Evolutionary conservation across 2,113 vertebrate genomes (phyloP), one percentile per base, ranked within the genome.

Genomic region (Leptosomus discolor): DNA sequence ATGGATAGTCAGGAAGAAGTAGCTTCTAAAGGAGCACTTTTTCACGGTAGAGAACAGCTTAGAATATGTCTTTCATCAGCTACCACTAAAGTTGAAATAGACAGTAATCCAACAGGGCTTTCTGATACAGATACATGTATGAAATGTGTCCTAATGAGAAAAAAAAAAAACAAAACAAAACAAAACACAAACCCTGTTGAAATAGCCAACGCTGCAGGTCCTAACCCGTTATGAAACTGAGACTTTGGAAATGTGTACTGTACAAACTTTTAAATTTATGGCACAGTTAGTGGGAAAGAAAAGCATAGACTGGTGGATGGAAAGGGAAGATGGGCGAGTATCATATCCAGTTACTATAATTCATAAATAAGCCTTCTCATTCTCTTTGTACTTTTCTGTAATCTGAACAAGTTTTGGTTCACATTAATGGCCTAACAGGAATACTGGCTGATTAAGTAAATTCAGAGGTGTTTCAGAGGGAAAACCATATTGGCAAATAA

Each of bases 341-440:
- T 68, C 0, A 23, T 65, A 90, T 90, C 58, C 21, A 48, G 16
- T 75, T 92, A n/a, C 27, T 70, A 3, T 67, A n/a, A 46, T 29
- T 95, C 8, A 13, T 73, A 79, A 57, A 27, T 36, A 61, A 58
- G 6, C 24, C 5, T 2, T 54, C 32, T 85, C 6, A 9, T 70
- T 85, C 19, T 74, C 23, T 65, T 50, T 57, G 19, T 61, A 23
- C 9, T 83, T 63, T 84, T 80, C 30, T 50, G 5, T 73, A 63
- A 56, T 26, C 32, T 4, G 6, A 58, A 65, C 14, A 12, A 5
- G 0, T 21, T 79, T 95, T 82, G 32, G 12, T 69, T 7, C 32
- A 8, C 2, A 0, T 9, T 76, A 34, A 39, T 60, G 1, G 2
- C 63, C 29, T 67, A 51, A 58, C 8, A 80, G 45, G 16, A 88